Percentiles rank a stretch among this genome's conserved stretches.
phyloP scores from a whole-genome alignment of 64 coral and sea anemone genomes.

The Dendronephthya gigantea region DNA sequence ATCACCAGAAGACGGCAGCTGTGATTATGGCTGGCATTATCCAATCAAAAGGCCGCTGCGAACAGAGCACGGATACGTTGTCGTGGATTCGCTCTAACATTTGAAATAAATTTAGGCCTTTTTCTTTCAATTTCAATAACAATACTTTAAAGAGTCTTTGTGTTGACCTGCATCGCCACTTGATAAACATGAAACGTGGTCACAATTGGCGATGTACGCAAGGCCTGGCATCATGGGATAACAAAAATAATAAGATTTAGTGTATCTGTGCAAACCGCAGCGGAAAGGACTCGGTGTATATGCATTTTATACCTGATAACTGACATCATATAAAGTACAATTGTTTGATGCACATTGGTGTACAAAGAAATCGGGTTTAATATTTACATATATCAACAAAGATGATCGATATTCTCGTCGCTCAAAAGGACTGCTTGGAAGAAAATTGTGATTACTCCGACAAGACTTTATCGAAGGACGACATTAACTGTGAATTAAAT shows the following conservation, averaged over 20 bases:
- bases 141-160: not conserved
- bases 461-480: not conserved
- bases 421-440: not conserved
- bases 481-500: not conserved
- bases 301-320: not conserved
- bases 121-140: not conserved
- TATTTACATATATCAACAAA: not conserved
- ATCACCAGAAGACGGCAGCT: not conserved
- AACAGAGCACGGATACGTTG: not conserved
- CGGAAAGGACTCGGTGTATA: not conserved
- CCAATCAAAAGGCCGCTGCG: not conserved
- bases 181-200: not conserved
- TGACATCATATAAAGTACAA: too few species aligned
- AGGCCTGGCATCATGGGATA: not conserved
- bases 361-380: not conserved
- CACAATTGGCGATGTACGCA: not conserved
- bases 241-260: not conserved
- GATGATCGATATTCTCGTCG: not conserved
- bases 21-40: not conserved
- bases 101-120: not conserved
- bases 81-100: not conserved
- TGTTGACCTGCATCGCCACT: not conserved
- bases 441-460: not conserved
- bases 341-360: too few species aligned
- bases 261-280: not conserved